Base-by-base conservation (phyloP, 2,888 invertebrate genomes). In the Ectemnius continuus region DNA sequence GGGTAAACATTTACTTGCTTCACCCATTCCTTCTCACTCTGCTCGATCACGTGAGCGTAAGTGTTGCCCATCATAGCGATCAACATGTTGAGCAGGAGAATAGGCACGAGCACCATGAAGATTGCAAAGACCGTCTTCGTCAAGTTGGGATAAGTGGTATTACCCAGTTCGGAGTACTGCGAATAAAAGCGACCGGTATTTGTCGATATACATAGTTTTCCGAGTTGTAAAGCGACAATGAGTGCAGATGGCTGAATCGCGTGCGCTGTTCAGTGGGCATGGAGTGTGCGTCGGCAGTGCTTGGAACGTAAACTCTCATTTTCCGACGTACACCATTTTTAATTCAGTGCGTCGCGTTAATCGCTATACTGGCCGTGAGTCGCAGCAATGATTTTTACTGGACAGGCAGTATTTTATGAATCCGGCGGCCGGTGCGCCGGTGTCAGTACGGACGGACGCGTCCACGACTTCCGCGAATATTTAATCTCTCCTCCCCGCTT, bases 51-150 rank as follows among this genome's bases (percentile, higher is more conserved):
- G 85, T 97, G 97, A 0, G 98, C 97, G 90, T 99, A 99, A 0
- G 99, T 99, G 91, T 99, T 99, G 47, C 99, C 99, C 99, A 99
- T 99, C 99, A 99, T 99, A 79, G 99, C 99, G 81, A 99, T 99
- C 91, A 99, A 94, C 95, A 96, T 99, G 94, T 99, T 99, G 14
- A 99, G 93, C 86, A 99, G 92, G 62, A 99, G 92, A 87, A 99
- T 99, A 1, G 99, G 99, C 75, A 99, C 98, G 84, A 99, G 95
- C 70, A 99, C 97, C 98, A 99, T 99, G 91, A 99, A 99, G 73
- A 98, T 93, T 0, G 97, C 96, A 91, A 99, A 99, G n/a, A 99
- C 97, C 0, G 97, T 95, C 92, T 99, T 99, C 26, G 97, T 96
- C 76, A 99, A 92, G 80, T 96, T 95, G 6, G 98, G 97, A 90